Conservation (phyloP, 2,113 vertebrate genomes). For the Stictonetta naevosa region DNA sequence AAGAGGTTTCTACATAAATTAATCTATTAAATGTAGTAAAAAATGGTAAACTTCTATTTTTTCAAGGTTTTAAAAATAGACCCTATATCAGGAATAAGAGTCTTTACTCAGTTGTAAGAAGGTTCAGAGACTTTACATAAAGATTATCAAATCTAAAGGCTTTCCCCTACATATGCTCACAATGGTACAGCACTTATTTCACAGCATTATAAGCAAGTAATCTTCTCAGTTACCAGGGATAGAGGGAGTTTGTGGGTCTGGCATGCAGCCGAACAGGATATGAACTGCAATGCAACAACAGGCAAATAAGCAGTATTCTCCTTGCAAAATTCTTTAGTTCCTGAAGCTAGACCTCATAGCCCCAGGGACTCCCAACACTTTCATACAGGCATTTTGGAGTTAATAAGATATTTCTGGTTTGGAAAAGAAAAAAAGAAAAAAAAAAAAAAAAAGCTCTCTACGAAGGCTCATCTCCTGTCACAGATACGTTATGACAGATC, state of each 20-base stretch:
- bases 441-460: not conserved
- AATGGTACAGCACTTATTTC: conserved; percentile 3
- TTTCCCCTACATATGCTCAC: not conserved
- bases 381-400: not conserved
- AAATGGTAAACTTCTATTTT: not conserved
- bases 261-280: not conserved
- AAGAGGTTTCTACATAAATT: not conserved
- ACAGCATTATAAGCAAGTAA: conserved; percentile 3
- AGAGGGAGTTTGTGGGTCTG: conserved; percentile 28
- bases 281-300: conserved; percentile 29
- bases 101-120: not conserved
- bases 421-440: too few relatives aligned
- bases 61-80: not conserved
- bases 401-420: not conserved
- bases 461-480: not conserved
- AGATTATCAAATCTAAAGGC: not conserved
- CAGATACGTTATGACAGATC: not conserved
- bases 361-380: not conserved
- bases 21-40: not conserved
- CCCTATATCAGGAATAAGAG: not conserved
- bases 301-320: conserved; percentile 24
- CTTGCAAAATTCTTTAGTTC: not conserved
- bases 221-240: not conserved
- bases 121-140: not conserved
- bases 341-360: not conserved